Evolutionary conservation across 2,113 vertebrate genomes (phyloP).

Genomic region (Ochotona princeps): DNA sequence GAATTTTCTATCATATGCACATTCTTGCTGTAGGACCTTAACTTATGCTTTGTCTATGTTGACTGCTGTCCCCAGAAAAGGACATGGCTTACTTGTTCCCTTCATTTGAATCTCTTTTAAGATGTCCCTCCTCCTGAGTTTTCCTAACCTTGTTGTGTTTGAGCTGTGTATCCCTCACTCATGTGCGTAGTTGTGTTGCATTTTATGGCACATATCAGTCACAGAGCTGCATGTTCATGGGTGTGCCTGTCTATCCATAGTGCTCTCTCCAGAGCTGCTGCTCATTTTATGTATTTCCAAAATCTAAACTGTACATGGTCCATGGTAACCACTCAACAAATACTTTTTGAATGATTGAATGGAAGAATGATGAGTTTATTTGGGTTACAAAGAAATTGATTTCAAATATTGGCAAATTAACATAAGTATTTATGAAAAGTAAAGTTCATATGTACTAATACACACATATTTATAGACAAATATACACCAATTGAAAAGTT

Average conservation of each 20-base stretch:
- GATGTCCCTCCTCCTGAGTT: not conserved
- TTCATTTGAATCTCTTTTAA: slow-evolving; percentile 5
- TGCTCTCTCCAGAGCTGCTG: not conserved
- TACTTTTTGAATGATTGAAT: slow-evolving; percentile 29
- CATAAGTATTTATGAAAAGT: not conserved
- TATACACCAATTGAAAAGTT: not conserved
- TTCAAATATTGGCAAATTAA: slow-evolving; percentile 40
- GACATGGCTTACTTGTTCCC: not conserved
- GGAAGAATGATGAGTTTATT: not conserved
- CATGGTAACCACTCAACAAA: not conserved
- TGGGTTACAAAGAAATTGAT: slow-evolving; percentile 29
- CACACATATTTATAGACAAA: not conserved
- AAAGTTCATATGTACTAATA: not conserved
- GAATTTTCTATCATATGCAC: not conserved
- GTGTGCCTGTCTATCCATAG: not conserved
- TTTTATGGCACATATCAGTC: not conserved
- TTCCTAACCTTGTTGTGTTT: not conserved
- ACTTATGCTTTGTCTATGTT: not conserved
- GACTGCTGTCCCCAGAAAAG: not conserved
- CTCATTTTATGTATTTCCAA: slow-evolving; percentile 3
- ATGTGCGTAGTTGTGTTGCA: not conserved
- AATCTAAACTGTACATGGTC: not conserved
- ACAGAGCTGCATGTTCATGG: not conserved
- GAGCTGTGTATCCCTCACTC: not conserved
- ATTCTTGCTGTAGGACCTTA: not conserved